phyloP scores from a whole-genome alignment of 1,140 invertebrate genomes.

The Magallana angulata region DNA sequence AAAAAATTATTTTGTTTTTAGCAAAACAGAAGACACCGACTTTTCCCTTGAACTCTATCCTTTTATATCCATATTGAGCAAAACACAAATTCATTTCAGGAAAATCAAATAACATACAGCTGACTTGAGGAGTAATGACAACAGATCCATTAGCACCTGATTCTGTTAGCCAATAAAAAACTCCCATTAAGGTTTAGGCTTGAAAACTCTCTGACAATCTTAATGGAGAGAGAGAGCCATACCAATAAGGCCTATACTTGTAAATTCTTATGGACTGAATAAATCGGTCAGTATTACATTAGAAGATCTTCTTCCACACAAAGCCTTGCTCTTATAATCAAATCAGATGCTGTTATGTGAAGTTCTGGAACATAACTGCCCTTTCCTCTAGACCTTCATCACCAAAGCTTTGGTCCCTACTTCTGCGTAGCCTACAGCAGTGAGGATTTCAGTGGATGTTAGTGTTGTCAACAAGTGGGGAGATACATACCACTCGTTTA shows the following conservation, averaged over 20 bases:
- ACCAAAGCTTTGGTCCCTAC: neutral
- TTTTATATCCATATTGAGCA: neutral
- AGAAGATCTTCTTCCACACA: neutral
- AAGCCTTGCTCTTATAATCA: neutral
- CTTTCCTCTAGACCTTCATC: neutral
- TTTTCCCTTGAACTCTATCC: neutral
- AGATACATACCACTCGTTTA: too few relatives aligned
- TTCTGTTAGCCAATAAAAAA: neutral
- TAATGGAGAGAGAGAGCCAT: neutral
- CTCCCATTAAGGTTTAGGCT: neutral
- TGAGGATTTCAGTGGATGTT: too few relatives aligned
- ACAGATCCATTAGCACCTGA: conserved; percentile 1
- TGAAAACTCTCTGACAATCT: neutral
- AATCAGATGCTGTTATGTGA: neutral
- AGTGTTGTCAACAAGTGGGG: too few relatives aligned
- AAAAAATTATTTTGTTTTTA: too few relatives aligned
- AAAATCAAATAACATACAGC: neutral
- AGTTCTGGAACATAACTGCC: neutral
- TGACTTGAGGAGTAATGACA: neutral
- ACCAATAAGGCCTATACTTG: neutral
- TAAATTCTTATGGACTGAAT: neutral
- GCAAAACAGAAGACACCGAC: neutral
- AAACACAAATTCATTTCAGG: neutral
- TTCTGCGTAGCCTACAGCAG: too few relatives aligned
- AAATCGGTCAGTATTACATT: conserved; percentile 34